Percentiles rank a stretch among this genome's conserved stretches.
These are phyloP conservation scores for Sphinx pinastri DNA, from an alignment of 2,888 invertebrate species.

Conservation along the genomic window DNA sequence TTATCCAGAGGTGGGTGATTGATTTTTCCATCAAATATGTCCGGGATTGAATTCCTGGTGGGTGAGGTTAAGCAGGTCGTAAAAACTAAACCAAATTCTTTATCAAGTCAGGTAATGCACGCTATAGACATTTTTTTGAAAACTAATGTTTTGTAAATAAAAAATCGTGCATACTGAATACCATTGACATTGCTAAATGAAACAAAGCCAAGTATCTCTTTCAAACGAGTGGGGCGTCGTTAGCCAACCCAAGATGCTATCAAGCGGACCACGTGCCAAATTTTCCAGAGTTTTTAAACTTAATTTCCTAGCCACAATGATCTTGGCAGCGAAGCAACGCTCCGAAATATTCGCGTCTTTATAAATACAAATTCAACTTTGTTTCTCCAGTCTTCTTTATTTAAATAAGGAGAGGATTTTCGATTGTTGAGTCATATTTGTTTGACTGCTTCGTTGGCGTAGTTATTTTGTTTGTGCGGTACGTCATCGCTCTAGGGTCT, in stretches of 20 bases:
- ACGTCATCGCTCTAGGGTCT: too few species aligned
- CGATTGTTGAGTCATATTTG: too few species aligned
- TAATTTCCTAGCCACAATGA: slow-evolving; percentile 39
- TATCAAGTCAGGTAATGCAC: too few species aligned
- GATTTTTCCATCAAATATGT: too few species aligned
- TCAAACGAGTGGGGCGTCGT: neutral
- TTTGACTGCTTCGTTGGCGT: too few species aligned
- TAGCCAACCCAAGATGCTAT: slow-evolving; percentile 36
- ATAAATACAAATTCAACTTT: slow-evolving; percentile 19
- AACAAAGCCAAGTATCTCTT: slow-evolving; percentile 19
- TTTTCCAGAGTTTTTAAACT: slow-evolving; percentile 39
- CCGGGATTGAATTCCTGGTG: too few species aligned
- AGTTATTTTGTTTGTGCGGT: too few species aligned
- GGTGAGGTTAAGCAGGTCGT: too few species aligned
- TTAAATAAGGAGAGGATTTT: neutral
- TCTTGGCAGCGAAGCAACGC: slow-evolving; percentile 35
- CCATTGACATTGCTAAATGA: neutral
- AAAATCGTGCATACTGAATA: neutral
- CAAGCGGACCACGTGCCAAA: slow-evolving; percentile 42
- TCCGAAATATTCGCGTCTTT: slow-evolving; percentile 16
- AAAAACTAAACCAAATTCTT: too few species aligned
- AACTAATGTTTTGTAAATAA: neutral
- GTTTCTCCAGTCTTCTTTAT: neutral
- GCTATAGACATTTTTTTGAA: too few species aligned
- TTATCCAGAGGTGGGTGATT: too few species aligned